Evolutionary conservation across 2,888 invertebrate genomes (phyloP).

Genomic region (Luffia ferchaultella): DNA sequence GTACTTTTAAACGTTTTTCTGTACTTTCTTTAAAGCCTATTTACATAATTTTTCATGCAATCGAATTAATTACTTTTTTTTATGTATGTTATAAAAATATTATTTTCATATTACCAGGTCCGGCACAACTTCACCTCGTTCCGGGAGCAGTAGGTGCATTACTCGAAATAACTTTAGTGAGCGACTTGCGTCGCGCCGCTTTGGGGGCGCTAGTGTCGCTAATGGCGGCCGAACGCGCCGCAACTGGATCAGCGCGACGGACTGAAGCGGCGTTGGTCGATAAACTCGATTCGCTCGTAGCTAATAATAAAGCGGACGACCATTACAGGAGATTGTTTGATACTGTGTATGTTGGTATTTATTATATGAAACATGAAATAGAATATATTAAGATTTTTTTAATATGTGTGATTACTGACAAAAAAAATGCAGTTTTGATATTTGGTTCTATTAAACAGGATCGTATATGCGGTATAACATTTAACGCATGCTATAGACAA

Average conservation of each 20-base stretch:
- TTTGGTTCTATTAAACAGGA: too few species aligned
- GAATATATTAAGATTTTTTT: too few species aligned
- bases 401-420: too few species aligned
- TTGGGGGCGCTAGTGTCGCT: slow-evolving; percentile 93
- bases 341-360: slow-evolving; percentile 86
- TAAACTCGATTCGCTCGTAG: slow-evolving; percentile 90
- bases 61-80: too few species aligned
- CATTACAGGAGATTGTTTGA: slow-evolving; percentile 93
- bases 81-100: too few species aligned
- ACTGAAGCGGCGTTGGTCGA: slow-evolving; percentile 95
- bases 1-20: too few species aligned
- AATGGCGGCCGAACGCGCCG: slow-evolving; percentile 90
- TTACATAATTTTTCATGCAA: too few species aligned
- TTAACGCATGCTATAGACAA: too few species aligned
- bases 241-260: slow-evolving; percentile 86
- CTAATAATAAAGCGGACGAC: slow-evolving; percentile 93
- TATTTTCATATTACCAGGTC: slow-evolving; percentile 70
- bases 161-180: slow-evolving; percentile 91
- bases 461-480: too few species aligned
- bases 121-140: slow-evolving; percentile 87
- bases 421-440: too few species aligned
- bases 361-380: too few species aligned
- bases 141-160: slow-evolving; percentile 94
- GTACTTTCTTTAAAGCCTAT: too few species aligned
- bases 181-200: slow-evolving; percentile 89